Evolutionary conservation across 2,797 vertebrate genomes (phyloP).

Genomic region (Anabas testudineus): DNA sequence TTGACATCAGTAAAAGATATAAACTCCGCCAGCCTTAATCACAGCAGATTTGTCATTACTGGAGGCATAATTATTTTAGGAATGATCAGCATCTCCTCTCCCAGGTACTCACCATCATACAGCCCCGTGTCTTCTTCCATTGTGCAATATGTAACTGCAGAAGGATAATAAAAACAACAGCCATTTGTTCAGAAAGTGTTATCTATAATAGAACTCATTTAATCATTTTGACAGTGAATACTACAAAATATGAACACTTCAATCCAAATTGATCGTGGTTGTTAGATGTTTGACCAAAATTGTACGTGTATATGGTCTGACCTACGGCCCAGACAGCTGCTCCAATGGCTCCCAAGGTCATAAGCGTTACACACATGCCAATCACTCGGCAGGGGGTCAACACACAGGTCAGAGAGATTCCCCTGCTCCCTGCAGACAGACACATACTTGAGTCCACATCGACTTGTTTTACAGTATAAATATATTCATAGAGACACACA

Average conservation of each 20-base stretch:
- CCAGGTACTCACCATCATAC: conserved; percentile 83
- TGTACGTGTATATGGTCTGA: conserved; percentile 75
- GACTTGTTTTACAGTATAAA: conserved; percentile 9
- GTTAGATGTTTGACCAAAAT: neutral
- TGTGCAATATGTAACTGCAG: conserved; percentile 82
- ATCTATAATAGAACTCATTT: neutral
- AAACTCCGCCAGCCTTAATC: too few species aligned
- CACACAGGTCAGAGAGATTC: conserved; percentile 83
- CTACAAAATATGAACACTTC: neutral
- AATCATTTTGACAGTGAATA: neutral
- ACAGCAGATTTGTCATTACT: too few species aligned
- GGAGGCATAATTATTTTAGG: neutral
- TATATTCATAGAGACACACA: conserved; percentile 16
- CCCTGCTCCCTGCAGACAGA: conserved; percentile 69
- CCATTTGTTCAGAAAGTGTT: neutral
- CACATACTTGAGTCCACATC: conserved; percentile 5
- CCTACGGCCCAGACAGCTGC: conserved; percentile 90
- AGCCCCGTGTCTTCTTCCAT: conserved; percentile 85
- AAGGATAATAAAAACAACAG: conserved; percentile 20
- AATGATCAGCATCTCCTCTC: neutral
- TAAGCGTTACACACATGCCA: conserved; percentile 78
- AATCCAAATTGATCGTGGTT: neutral
- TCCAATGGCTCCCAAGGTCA: conserved; percentile 88
- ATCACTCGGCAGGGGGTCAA: conserved; percentile 85
- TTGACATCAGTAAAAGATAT: too few species aligned